Evolutionary conservation across 2,797 vertebrate species (phyloP).

Genomic region (Microctenopoma stevenorrisi): DNA sequence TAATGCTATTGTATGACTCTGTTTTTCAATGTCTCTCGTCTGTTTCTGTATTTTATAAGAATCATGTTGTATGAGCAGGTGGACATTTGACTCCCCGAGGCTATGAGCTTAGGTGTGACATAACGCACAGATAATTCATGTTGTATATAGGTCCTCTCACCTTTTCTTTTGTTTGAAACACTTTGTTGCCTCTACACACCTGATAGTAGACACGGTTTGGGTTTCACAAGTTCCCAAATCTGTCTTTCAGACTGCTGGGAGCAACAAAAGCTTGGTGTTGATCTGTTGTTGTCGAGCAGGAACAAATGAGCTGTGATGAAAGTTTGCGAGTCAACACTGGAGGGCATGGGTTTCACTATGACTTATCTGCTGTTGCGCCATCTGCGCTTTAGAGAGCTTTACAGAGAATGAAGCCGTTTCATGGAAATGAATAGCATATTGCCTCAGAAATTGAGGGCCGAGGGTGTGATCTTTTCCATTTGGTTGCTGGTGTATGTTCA

Average conservation of each 20-base stretch:
- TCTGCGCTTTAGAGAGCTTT: neutral
- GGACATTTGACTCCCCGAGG: constrained; percentile 26
- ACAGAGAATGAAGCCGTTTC: neutral
- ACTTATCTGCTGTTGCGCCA: constrained; percentile 26
- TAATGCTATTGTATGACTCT: constrained; percentile 12
- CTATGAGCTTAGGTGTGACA: constrained; percentile 30
- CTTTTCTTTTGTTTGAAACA: constrained; percentile 4
- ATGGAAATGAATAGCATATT: constrained; percentile 1
- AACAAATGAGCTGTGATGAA: constrained; percentile 44
- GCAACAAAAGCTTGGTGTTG: constrained; percentile 11
- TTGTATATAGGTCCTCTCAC: constrained; percentile 8
- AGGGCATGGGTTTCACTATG: constrained; percentile 27
- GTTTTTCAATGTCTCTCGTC: neutral
- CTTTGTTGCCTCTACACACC: constrained; percentile 25
- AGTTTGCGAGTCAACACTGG: constrained; percentile 24
- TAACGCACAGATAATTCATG: constrained; percentile 35
- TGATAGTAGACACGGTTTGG: constrained; percentile 11
- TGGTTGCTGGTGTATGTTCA: constrained; percentile 19
- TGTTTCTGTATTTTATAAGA: neutral
- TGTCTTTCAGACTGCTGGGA: neutral
- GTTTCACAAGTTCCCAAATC: constrained; percentile 36
- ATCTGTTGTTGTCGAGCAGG: constrained; percentile 35
- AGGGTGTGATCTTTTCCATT: constrained; percentile 3
- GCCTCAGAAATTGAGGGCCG: constrained; percentile 25
- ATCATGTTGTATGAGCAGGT: constrained; percentile 34